phyloP scores from a whole-genome alignment of 1,140 invertebrate genomes.

The Pteromalus puparum region DNA sequence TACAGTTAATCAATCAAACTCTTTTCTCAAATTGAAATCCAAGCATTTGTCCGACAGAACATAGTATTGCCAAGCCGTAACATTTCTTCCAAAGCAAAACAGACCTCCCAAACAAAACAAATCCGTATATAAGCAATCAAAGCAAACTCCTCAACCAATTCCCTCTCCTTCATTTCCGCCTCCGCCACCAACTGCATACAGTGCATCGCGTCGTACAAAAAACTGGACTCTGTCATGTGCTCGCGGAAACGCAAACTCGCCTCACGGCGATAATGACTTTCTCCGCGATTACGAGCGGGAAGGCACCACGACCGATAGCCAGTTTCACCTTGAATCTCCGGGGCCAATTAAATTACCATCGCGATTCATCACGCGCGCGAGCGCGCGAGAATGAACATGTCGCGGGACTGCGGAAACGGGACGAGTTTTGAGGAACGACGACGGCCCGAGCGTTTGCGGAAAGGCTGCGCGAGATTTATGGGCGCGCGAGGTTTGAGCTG shows the following conservation, averaged over 20 bases:
- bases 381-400: not conserved
- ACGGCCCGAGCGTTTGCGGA: not conserved
- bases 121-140: no score
- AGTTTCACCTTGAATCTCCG: slow-evolving; percentile 31
- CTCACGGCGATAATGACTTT: slow-evolving; percentile 34
- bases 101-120: no score
- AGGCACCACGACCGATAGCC: not conserved
- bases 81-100: no score
- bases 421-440: not conserved
- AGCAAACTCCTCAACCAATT: no score
- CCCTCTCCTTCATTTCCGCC: no score
- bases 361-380: not conserved
- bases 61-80: no score
- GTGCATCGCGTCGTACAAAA: no score
- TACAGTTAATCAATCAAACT: no score
- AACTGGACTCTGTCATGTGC: no score
- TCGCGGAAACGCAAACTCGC: slow-evolving; percentile 14
- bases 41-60: no score
- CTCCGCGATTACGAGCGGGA: not conserved
- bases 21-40: no score
- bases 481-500: not conserved
- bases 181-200: no score
- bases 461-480: slow-evolving; percentile 2
- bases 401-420: not conserved
- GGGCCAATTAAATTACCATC: slow-evolving; percentile 45